Base-by-base conservation (phyloP, 2,797 vertebrate species). In the Aulostomus chinensis region DNA sequence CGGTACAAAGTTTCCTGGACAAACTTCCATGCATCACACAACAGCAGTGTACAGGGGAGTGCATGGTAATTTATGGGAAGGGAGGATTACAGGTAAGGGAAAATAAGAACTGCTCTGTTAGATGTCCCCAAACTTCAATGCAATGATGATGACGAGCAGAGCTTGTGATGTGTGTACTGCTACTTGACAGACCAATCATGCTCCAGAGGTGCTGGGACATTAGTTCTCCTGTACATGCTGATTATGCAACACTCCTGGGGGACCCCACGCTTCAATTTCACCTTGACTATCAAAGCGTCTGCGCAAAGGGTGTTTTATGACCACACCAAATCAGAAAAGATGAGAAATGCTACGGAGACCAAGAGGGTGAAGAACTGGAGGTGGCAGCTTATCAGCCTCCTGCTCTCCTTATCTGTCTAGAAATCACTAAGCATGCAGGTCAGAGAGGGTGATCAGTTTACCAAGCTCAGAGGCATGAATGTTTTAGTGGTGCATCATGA, bases 261-360 rank as follows among this genome's bases (percentile, higher is more conserved):
- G 54, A 59, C 47, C 51, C 33, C 4, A 13, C 26, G 7, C 40
- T 73, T 78, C 58, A 70, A 66, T 83, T 86, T 83, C 73, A 85
- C 76, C 62, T 81, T 79, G 72, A 81, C 80, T 61, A 78, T 77
- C 67, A 81, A 84, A 79, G 63, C 58, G 80, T 56, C 81, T 48
- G 55, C 26, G 7, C 17, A 15, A 54, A 73, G 53, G 56, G 20
- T 60, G 46, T 72, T 87, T 84, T 83, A 78, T 33, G 53, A 49
- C 52, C 73, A 68, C 41, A 22, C 15, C 24, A 21, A 68, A 71
- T 65, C 16, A 0, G 40, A 49, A 75, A 58, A 54, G 50, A 75
- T 43, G 57, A 66, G 36, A 65, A 48, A 60, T 34, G 32, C 38
- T 25, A 38, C 25, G 30, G 47, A 58, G 15, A 53, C 20, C 40